phyloP scores from a whole-genome alignment of 2,797 vertebrate genomes.

The Alca torda region DNA sequence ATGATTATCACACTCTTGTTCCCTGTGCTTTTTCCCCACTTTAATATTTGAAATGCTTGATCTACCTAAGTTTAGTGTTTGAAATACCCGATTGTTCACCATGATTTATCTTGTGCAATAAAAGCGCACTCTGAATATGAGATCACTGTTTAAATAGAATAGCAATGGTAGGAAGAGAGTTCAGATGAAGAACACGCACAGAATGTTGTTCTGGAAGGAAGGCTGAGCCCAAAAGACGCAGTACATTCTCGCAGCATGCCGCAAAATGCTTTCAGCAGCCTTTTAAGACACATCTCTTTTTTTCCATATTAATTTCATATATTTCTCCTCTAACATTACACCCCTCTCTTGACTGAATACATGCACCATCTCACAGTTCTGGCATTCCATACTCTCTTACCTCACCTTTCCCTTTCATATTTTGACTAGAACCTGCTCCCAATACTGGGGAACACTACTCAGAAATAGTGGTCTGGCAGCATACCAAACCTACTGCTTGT shows the following conservation, averaged over 20 bases:
- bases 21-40: background rate
- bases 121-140: background rate
- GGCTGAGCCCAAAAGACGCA: background rate
- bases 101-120: slow-evolving; percentile 31
- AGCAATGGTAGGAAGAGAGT: background rate
- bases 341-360: background rate
- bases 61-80: slow-evolving; percentile 46
- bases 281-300: background rate
- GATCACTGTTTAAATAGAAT: slow-evolving; percentile 8
- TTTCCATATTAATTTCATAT: background rate
- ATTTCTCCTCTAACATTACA: background rate
- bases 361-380: background rate
- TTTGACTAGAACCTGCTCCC: background rate
- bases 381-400: background rate
- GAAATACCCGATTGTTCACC: slow-evolving; percentile 54
- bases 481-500: background rate
- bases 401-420: background rate
- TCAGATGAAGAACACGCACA: background rate
- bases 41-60: slow-evolving; percentile 60
- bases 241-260: background rate
- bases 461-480: background rate
- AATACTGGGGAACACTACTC: background rate
- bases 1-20: slow-evolving; percentile 14
- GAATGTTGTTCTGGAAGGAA: background rate
- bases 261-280: background rate